Conservation (phyloP, 2,113 vertebrate genomes). For the Stegastes partitus region DNA sequence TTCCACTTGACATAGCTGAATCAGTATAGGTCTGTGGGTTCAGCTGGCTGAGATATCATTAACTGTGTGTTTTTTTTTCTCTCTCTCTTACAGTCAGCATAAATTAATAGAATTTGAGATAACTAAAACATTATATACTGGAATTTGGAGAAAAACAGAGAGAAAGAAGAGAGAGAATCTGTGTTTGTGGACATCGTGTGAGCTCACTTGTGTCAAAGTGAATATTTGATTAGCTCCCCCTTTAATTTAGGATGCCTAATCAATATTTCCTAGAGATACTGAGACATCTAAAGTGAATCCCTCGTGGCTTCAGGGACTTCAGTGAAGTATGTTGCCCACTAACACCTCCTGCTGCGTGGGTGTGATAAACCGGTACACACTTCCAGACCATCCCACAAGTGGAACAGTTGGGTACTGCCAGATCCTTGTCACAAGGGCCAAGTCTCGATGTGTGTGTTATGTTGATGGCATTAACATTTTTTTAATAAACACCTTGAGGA, state of each 20-base stretch:
- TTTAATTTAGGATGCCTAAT: slow-evolving; percentile 65
- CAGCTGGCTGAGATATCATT: slow-evolving; percentile 34
- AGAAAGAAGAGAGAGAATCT: slow-evolving; percentile 10
- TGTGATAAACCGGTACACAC: slow-evolving; percentile 52
- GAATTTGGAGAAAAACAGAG: slow-evolving; percentile 4
- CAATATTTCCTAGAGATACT: slow-evolving; percentile 62
- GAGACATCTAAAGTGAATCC: slow-evolving; percentile 63
- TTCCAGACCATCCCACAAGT: slow-evolving; percentile 59
- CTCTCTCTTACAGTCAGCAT: slow-evolving; percentile 8
- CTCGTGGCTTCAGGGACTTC: slow-evolving; percentile 36
- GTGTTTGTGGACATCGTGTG: slow-evolving; percentile 45
- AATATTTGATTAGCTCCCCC: slow-evolving; percentile 50
- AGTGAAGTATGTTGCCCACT: slow-evolving; percentile 59
- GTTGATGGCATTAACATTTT: slow-evolving; percentile 74
- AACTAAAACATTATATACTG: slow-evolving; percentile 58
- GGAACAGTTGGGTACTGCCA: slow-evolving; percentile 73
- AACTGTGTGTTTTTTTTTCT: slow-evolving; percentile 1
- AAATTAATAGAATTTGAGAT: slow-evolving; percentile 52
- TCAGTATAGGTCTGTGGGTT: slow-evolving; percentile 28
- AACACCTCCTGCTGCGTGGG: slow-evolving; percentile 63
- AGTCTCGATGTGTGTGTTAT: slow-evolving; percentile 59
- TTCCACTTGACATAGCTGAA: slow-evolving; percentile 54
- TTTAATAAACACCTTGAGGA: slow-evolving; percentile 84
- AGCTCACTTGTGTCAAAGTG: slow-evolving; percentile 51
- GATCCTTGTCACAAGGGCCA: slow-evolving; percentile 68